Base-by-base conservation (phyloP, 35 echinoderm and acorn worm species). In the Acanthaster planci region DNA sequence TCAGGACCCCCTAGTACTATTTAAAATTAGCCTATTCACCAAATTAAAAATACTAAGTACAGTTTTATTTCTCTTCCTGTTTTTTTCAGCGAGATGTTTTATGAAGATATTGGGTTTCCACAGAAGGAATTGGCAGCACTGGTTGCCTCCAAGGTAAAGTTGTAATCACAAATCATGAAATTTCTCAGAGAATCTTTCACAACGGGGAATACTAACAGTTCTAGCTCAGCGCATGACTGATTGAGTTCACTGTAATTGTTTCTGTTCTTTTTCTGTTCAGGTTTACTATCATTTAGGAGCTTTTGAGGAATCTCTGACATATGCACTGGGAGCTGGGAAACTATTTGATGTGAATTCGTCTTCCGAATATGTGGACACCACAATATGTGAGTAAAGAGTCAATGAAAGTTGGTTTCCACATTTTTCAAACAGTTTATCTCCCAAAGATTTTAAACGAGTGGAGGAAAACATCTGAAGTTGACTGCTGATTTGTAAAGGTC, bases 251-350 rank as follows among this genome's bases (percentile, higher is more conserved):
- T n/a, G 19, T 37, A 32, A 7, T 78, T 78, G 37, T n/a, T 31
- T 78, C 30, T 38, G 19, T 39, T 53, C n/a, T 19, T 85, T 85
- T 78, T 85, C 4, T 18, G 80, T 38, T 80, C 55, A 91, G 91
- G 95, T 98, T 0, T 98, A 98, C 59, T 98, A 98, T 84, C 95
- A 98, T 67, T 77, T 98, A 1, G 95, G 95, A 75, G 95, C 91
- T 9, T 98, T 98, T 86, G 95, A 98, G 55, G 95, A 98, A 82
- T 98, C 95, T 39, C 76, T 98, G 58, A 93, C 95, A 0, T 98
- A 98, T 68, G 95, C 95, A 16, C 91, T 98, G 15, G 95, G 95
- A 37, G 95, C 95, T 18, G 95, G 95, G 37, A 86, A 47, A 15
- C 88, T 98, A 5, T 98, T 98, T 91, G 89, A 98, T 64, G 91